phyloP scores from a whole-genome alignment of 2,113 vertebrate genomes.

The Rhodinocichla rosea region DNA sequence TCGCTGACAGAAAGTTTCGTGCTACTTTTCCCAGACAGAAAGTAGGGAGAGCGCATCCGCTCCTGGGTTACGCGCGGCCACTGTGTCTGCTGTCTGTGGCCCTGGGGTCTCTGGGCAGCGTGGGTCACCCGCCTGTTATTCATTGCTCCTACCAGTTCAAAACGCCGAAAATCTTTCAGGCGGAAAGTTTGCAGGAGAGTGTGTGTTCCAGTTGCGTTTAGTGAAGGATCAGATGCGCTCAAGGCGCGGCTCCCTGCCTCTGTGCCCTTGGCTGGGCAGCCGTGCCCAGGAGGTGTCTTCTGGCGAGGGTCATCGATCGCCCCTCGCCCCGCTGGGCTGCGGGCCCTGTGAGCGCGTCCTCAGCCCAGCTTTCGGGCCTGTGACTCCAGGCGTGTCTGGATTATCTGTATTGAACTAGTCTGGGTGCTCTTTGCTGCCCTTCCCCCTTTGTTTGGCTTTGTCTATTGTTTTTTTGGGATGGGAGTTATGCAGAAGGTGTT shows the following conservation, averaged over 20 bases:
- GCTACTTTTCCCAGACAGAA: background rate
- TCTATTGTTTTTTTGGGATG: background rate
- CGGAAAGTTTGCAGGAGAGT: background rate
- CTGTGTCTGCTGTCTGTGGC: background rate
- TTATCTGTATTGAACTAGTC: background rate
- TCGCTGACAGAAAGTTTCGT: background rate
- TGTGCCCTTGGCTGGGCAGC: background rate
- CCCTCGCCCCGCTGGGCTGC: accelerated
- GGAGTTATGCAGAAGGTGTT: background rate
- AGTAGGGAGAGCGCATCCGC: accelerated
- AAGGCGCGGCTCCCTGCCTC: accelerated
- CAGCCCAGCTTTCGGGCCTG: accelerated
- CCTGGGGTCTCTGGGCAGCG: background rate
- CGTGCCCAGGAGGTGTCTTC: background rate
- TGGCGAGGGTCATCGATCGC: background rate
- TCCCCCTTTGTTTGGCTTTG: background rate
- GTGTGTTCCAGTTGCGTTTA: accelerated
- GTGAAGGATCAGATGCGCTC: background rate
- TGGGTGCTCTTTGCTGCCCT: background rate
- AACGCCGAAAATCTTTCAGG: accelerated
- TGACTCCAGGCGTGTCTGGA: background rate
- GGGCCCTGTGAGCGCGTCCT: background rate
- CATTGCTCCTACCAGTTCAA: accelerated
- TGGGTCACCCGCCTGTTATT: background rate
- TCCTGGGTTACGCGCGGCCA: accelerated